Evolutionary conservation across 2,113 vertebrate genomes (phyloP).

Genomic region (Megalops atlanticus): DNA sequence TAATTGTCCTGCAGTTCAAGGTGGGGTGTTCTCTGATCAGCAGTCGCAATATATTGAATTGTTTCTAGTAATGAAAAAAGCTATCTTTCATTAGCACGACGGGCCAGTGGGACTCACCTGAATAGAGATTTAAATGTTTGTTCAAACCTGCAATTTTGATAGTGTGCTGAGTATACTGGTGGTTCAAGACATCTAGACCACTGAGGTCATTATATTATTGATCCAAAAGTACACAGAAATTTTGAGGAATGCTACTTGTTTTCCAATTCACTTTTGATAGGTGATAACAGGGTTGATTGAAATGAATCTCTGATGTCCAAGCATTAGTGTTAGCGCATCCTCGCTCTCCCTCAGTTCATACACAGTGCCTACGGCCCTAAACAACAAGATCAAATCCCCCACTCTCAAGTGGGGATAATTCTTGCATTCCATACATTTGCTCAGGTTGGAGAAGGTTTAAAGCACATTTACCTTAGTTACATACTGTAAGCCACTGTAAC

Average conservation of each 20-base stretch:
- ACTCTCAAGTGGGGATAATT: too few species aligned
- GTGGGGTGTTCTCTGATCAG: not conserved
- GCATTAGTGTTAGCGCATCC: not conserved
- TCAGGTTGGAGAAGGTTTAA: too few species aligned
- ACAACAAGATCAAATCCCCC: too few species aligned
- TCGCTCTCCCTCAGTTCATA: not conserved
- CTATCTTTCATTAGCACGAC: not conserved
- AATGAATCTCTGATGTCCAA: not conserved
- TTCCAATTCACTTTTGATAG: not conserved
- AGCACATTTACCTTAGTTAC: too few species aligned
- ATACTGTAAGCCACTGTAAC: too few species aligned
- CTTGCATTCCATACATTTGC: too few species aligned
- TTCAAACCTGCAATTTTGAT: not conserved
- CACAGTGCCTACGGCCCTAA: not conserved
- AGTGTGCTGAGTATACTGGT: not conserved
- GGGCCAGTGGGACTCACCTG: not conserved
- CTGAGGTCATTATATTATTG: not conserved
- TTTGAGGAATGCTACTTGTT: not conserved
- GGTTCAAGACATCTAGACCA: not conserved
- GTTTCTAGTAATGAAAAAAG: not conserved
- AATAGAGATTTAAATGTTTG: not conserved
- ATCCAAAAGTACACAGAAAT: not conserved
- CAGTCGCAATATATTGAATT: not conserved
- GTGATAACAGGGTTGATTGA: not conserved
- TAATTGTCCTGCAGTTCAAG: not conserved